Conservation (phyloP, 2,797 vertebrate species). For the Lacerta agilis region DNA sequence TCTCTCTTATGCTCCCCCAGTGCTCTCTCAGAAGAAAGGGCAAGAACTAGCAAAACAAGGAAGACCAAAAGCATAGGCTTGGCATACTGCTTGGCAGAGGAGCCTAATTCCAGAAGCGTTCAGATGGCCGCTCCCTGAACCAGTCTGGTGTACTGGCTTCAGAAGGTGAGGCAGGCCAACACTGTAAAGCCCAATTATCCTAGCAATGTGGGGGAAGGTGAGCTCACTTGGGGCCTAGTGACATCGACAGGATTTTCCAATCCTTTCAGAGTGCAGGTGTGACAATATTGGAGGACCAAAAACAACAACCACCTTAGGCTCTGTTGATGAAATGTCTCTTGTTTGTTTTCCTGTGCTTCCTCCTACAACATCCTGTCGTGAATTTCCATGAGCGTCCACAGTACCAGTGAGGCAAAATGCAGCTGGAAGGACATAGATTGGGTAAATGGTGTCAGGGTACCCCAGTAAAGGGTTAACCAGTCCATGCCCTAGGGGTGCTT, state of each 20-base stretch:
- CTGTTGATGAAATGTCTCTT: background rate
- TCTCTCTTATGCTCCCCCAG: background rate
- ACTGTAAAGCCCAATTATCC: no score
- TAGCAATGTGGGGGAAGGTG: no score
- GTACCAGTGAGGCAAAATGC: background rate
- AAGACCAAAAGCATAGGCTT: background rate
- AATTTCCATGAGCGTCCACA: no score
- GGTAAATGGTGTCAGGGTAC: background rate
- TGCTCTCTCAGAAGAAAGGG: background rate
- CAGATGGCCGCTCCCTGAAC: background rate
- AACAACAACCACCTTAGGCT: background rate
- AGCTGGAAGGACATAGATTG: background rate
- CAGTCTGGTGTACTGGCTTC: background rate
- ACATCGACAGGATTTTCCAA: background rate
- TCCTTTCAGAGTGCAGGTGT: background rate
- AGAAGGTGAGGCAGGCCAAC: background rate
- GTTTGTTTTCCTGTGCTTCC: background rate
- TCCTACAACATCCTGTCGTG: background rate
- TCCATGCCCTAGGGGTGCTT: background rate
- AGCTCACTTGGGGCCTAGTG: background rate
- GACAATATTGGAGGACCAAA: background rate
- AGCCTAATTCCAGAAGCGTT: background rate
- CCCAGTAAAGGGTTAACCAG: background rate
- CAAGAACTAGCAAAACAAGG: background rate
- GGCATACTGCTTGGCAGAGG: background rate